Conservation (phyloP, 2,888 invertebrate species). For the Pegoplata infirma region DNA sequence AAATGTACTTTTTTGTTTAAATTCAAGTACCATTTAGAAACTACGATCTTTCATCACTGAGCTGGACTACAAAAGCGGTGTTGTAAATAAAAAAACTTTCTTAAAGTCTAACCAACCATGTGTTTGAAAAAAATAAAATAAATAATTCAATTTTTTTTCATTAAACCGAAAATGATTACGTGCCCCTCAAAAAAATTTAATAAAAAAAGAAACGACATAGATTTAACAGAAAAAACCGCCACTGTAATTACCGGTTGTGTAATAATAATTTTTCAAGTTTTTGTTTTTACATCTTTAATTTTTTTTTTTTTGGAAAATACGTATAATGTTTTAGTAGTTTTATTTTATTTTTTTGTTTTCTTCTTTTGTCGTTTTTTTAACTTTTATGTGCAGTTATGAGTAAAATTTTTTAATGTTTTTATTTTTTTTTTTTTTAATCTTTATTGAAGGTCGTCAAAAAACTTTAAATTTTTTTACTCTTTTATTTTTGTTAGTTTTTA, state of each 20-base stretch:
- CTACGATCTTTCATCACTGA: too few relatives aligned
- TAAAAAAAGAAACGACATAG: slow-evolving; percentile 15
- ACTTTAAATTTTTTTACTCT: background rate
- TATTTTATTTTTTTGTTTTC: background rate
- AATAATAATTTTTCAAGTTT: slow-evolving; percentile 33
- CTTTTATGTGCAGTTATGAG: slow-evolving; percentile 21
- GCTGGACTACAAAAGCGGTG: slow-evolving; percentile 2
- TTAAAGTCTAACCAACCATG: background rate
- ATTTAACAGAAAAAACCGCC: slow-evolving; percentile 29
- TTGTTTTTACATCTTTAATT: slow-evolving; percentile 1
- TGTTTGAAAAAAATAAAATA: too few relatives aligned
- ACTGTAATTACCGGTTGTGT: slow-evolving; percentile 49
- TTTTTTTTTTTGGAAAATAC: slow-evolving; percentile 16
- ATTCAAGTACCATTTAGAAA: too few relatives aligned
- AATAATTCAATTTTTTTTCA: slow-evolving; percentile 4
- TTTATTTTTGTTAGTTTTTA: slow-evolving; percentile 15
- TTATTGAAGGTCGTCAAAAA: slow-evolving; percentile 1
- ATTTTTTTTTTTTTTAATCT: background rate
- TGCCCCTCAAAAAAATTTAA: slow-evolving; percentile 4
- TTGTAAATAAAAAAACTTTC: slow-evolving; percentile 11
- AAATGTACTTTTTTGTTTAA: too few relatives aligned
- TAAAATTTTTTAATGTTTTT: slow-evolving; percentile 17
- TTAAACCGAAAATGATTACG: slow-evolving; percentile 19
- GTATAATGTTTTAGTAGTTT: background rate
- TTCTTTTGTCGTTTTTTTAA: slow-evolving; percentile 6